These are phyloP conservation scores for Euthynnus affinis DNA, from an alignment of 2,797 vertebrate species.

Conservation along the genomic window DNA sequence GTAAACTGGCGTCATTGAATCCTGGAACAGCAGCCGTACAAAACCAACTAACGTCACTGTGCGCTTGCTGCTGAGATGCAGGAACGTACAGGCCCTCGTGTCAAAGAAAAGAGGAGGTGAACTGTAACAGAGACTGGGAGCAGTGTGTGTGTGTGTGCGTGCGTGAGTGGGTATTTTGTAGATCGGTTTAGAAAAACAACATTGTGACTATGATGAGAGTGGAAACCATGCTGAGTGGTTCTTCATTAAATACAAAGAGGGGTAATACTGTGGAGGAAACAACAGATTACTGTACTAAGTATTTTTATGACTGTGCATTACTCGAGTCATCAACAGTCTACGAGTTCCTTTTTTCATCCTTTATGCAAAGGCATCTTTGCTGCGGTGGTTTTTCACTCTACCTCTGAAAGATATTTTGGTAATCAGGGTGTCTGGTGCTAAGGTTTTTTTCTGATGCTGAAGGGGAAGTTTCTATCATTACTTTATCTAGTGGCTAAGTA, in stretches of 20 bases:
- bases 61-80: constrained; percentile 35
- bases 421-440: background rate
- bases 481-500: no score
- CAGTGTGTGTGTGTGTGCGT: constrained; percentile 2
- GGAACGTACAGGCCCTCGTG: constrained; percentile 19
- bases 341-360: background rate
- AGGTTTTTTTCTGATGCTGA: background rate
- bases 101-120: constrained; percentile 43
- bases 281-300: background rate
- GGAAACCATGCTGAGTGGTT: background rate
- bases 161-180: background rate
- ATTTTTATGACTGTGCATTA: background rate
- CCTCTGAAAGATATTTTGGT: no score
- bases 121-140: constrained; percentile 10
- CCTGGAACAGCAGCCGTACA: constrained; percentile 58
- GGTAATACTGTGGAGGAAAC: background rate
- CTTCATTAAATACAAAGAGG: constrained; percentile 15
- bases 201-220: constrained; percentile 6
- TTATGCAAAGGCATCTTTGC: background rate
- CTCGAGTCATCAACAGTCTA: background rate
- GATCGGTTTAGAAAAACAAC: constrained; percentile 26
- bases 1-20: constrained; percentile 69
- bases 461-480: no score
- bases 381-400: background rate
- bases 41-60: constrained; percentile 68